phyloP scores from a whole-genome alignment of 53 echinoderm and acorn worm species.

The Glandiceps talaboti region DNA sequence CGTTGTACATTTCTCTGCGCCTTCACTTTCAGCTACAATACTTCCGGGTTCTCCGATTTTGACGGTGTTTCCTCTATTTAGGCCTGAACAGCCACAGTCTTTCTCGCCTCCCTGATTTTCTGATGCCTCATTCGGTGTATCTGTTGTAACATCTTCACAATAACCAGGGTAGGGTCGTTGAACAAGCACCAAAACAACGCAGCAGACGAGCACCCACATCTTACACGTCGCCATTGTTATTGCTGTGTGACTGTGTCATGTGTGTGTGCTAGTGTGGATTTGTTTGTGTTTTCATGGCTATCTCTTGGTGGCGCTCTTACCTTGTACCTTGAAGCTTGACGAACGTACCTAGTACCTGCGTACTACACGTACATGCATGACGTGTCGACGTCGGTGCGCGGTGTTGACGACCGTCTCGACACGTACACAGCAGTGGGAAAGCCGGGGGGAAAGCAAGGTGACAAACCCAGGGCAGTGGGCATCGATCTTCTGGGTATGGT shows the following conservation, averaged over 20 bases:
- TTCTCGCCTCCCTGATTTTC: slow-evolving; percentile 3
- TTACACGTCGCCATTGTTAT: not conserved
- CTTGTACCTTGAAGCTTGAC: no score
- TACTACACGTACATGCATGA: not conserved
- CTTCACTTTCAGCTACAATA: not conserved
- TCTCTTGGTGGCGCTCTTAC: no score
- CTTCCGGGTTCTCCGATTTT: slow-evolving; percentile 9
- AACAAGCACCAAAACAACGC: not conserved
- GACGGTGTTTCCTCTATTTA: slow-evolving; percentile 33
- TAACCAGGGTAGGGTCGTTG: not conserved
- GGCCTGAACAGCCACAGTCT: slow-evolving; percentile 72
- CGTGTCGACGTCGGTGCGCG: no score
- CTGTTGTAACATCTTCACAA: not conserved
- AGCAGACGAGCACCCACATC: not conserved
- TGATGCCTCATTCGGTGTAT: not conserved
- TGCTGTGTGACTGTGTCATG: no score
- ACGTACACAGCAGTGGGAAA: no score
- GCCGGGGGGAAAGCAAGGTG: no score
- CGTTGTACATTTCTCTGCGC: not conserved
- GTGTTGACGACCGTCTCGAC: no score
- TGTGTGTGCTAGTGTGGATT: no score
- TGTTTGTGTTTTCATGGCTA: no score
- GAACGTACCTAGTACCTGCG: not conserved
- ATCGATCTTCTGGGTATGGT: no score
- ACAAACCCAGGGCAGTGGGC: no score